These are phyloP conservation scores for Nephrotoma guestfalica DNA, from an alignment of 2,888 invertebrate species.

Conservation along the genomic window DNA sequence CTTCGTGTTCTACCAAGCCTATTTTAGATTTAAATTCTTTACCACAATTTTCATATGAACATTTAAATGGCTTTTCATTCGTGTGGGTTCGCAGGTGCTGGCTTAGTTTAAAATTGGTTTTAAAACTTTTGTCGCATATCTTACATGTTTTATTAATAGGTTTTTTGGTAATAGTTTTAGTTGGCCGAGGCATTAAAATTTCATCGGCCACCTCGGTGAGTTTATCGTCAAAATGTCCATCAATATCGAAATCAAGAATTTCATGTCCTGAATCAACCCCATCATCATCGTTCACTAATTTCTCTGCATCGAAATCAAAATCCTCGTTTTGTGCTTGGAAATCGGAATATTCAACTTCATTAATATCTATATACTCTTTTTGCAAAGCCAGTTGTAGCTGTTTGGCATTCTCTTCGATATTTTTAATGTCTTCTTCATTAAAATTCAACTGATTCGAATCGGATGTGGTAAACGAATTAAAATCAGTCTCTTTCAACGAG, in stretches of 20 bases:
- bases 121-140: conserved; percentile 41
- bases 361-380: neutral
- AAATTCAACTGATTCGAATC: neutral
- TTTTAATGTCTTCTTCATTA: neutral
- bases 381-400: neutral
- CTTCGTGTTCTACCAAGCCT: conserved; percentile 43
- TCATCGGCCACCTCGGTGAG: neutral
- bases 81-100: conserved; percentile 45
- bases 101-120: conserved; percentile 42
- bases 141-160: conserved; percentile 29
- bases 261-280: neutral
- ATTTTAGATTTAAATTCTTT: conserved; percentile 45
- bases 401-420: neutral
- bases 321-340: neutral
- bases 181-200: neutral
- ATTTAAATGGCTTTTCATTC: conserved; percentile 43
- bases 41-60: conserved; percentile 33
- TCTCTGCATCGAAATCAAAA: neutral
- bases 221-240: neutral
- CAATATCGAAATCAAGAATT: neutral
- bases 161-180: neutral
- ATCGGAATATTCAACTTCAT: neutral
- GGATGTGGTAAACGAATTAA: neutral
- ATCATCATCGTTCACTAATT: neutral
- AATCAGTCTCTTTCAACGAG: neutral